Evolutionary conservation across 2,888 invertebrate species (phyloP).

Genomic region (Amaurobius ferox): DNA sequence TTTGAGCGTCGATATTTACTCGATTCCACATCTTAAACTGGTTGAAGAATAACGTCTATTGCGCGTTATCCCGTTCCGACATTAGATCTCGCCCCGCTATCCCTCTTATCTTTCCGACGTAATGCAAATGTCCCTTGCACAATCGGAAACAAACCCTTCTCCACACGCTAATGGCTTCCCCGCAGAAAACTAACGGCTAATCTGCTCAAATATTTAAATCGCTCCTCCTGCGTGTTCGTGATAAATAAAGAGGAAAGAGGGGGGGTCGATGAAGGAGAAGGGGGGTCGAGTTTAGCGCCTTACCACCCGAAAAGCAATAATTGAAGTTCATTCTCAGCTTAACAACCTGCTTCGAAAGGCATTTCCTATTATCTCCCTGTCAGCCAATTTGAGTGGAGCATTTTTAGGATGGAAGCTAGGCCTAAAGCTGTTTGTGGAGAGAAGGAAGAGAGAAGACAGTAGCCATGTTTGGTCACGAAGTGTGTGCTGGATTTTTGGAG

Average conservation of each 20-base stretch:
- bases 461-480: background rate
- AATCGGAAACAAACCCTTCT: too few relatives aligned
- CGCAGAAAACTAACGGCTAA: conserved; percentile 41
- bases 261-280: background rate
- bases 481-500: too few relatives aligned
- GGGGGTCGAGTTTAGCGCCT: conserved; percentile 28
- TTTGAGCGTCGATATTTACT: too few relatives aligned
- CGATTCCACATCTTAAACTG: too few relatives aligned
- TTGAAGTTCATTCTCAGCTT: conserved; percentile 68
- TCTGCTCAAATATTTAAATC: conserved; percentile 70
- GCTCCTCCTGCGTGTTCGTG: conserved; percentile 59
- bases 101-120: too few relatives aligned
- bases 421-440: background rate
- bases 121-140: background rate
- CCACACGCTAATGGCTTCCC: background rate
- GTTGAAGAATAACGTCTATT: too few relatives aligned
- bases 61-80: too few relatives aligned
- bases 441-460: background rate
- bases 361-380: conserved; percentile 70
- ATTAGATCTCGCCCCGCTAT: too few relatives aligned
- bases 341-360: conserved; percentile 63
- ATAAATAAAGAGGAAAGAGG: conserved; percentile 45
- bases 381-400: conserved; percentile 49
- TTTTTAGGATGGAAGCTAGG: background rate
- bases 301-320: conserved; percentile 61